phyloP scores from a whole-genome alignment of 2,888 invertebrate species.

The Drosophila meridionalis region DNA sequence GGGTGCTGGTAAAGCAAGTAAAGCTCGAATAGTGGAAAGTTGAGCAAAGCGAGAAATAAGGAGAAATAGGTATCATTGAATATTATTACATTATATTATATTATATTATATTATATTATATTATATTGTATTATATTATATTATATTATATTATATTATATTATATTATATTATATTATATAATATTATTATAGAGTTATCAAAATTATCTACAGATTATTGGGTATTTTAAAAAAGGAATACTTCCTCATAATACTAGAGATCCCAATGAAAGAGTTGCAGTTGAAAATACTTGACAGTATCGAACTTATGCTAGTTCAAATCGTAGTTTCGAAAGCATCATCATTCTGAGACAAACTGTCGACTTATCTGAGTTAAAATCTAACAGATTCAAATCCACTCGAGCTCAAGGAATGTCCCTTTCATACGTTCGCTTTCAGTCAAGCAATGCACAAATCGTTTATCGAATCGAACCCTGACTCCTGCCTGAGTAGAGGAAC shows the following conservation, averaged over 20 bases:
- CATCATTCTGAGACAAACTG: neutral
- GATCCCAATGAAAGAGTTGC: too few species aligned
- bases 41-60: too few species aligned
- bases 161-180: too few species aligned
- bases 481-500: slow-evolving; percentile 14
- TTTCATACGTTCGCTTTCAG: neutral
- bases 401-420: neutral
- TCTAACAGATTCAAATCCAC: neutral
- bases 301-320: neutral
- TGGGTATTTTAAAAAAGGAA: neutral
- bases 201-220: neutral
- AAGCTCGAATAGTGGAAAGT: neutral
- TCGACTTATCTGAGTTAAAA: neutral
- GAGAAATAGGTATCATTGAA: too few species aligned
- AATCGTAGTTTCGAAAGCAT: neutral
- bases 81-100: too few species aligned
- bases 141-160: too few species aligned
- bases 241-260: too few species aligned
- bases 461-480: neutral
- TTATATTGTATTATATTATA: too few species aligned
- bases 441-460: slow-evolving; percentile 16
- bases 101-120: too few species aligned
- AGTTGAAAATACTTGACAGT: neutral
- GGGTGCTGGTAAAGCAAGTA: too few species aligned
- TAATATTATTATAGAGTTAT: too few species aligned